These are phyloP conservation scores for Misgurnus anguillicaudatus DNA, from an alignment of 2,113 vertebrate species.

Conservation along the genomic window DNA sequence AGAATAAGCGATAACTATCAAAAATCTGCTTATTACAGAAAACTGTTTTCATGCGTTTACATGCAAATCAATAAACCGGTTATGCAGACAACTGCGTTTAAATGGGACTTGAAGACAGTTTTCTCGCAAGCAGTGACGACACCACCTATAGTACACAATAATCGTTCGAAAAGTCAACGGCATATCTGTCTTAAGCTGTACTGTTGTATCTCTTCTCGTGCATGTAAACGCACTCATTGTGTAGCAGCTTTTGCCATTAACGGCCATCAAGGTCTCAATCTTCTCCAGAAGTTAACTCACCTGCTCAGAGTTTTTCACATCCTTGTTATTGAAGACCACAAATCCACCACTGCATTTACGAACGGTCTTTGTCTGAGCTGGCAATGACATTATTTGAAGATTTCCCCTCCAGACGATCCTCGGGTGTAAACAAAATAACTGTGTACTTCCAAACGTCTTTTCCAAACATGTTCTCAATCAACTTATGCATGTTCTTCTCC, in stretches of 20 bases:
- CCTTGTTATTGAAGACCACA: slow-evolving; percentile 66
- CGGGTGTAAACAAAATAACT: slow-evolving; percentile 65
- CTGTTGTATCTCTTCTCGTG: no score
- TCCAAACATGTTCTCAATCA: slow-evolving; percentile 64
- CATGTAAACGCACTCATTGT: no score
- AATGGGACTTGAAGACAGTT: no score
- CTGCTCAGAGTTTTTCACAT: slow-evolving; percentile 45
- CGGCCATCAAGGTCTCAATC: slow-evolving; percentile 62
- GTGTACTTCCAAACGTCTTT: slow-evolving; percentile 64
- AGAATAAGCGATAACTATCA: no score
- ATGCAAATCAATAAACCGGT: no score
- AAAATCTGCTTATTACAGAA: no score
- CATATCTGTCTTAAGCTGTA: no score
- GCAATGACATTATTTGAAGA: slow-evolving; percentile 56
- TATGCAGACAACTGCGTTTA: no score
- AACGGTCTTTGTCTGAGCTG: slow-evolving; percentile 55
- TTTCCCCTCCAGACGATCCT: slow-evolving; percentile 57
- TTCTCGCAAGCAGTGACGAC: no score
- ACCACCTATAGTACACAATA: no score
- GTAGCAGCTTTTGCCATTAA: slow-evolving; percentile 62
- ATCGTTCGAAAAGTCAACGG: no score
- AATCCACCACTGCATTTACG: slow-evolving; percentile 63
- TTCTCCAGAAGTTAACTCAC: slow-evolving; percentile 59
- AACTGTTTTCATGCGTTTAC: no score
- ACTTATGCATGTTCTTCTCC: slow-evolving; percentile 55